Base-by-base conservation (phyloP, 2,888 invertebrate species). In the Mayetiola destructor region DNA sequence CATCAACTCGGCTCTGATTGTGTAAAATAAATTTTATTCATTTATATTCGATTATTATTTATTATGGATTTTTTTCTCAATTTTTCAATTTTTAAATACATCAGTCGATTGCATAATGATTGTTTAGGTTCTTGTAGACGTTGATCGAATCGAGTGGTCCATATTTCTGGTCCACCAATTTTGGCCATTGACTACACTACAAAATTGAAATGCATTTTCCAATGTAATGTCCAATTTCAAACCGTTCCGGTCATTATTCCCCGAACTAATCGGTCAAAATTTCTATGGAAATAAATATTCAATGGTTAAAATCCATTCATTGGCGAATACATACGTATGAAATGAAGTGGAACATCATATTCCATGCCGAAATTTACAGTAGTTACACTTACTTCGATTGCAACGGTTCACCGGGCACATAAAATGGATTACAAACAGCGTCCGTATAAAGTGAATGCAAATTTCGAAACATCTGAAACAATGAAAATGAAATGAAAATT, bases 401-500 rank as follows among this genome's bases (percentile, higher is more conserved):
- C 55, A 97, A 85, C 63, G 83, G 81, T 66, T 93, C 89, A 29
- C 94, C 94, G 30, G 95, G 93, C 66, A 88, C 80, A 74, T 96
- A 94, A 72, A 99, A 97, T 52, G 97, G 96, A 75, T 96, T 95
- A 67, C 92, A 94, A 59, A 97, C 85, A 61, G 92, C 87, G 70
- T 96, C 93, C 1, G 92, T 88, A 69, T 95, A 97, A 37, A 91
- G 81, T 55, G 84, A 81, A 68, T 99, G 97, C 37, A 97, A 77
- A 70, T 88, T 87, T 59, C 93, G 80, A 68, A 92, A 92, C 78
- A 87, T 86, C 85, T 86, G 64, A 35, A 66, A 67, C 12, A 52
- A 48, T 0, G 14, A 57, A 54, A 29, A 20, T 5, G 39, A 48
- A 27, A 27, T 16, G n/a, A 8, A 32, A 1, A 53, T 32, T 23